These are phyloP conservation scores for Melanostoma mellinum DNA, from an alignment of 2,888 invertebrate species.

Conservation along the genomic window DNA sequence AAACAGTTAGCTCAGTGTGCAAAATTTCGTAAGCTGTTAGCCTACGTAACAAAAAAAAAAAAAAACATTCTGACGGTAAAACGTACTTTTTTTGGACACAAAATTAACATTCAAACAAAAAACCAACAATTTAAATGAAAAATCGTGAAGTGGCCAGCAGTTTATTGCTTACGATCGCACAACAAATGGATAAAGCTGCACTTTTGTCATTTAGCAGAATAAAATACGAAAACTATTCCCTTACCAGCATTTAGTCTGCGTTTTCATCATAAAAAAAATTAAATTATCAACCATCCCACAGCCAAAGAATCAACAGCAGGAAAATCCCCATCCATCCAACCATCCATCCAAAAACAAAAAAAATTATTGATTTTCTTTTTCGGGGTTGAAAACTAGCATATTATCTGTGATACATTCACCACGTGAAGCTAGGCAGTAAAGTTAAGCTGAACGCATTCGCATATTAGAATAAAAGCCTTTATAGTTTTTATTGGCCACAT, in stretches of 20 bases:
- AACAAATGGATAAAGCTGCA: slow-evolving; percentile 72
- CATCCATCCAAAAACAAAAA: background rate
- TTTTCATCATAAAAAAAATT: slow-evolving; percentile 4
- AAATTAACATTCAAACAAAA: slow-evolving; percentile 14
- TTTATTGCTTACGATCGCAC: slow-evolving; percentile 69
- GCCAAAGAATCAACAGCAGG: slow-evolving; percentile 44
- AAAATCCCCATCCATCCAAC: background rate
- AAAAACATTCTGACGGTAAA: slow-evolving; percentile 21
- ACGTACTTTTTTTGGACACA: slow-evolving; percentile 23
- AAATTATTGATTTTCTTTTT: slow-evolving; percentile 19
- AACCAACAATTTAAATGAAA: slow-evolving; percentile 64
- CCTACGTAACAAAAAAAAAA: slow-evolving; percentile 3
- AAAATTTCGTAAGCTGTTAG: slow-evolving; percentile 29
- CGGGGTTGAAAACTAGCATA: slow-evolving; percentile 37
- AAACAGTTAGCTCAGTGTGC: slow-evolving; percentile 47
- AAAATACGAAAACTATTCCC: slow-evolving; percentile 71
- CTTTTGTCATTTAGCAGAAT: slow-evolving; percentile 65
- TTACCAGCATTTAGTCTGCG: slow-evolving; percentile 59
- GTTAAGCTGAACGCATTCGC: slow-evolving; percentile 47
- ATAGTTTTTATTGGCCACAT: slow-evolving; percentile 29
- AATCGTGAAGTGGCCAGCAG: slow-evolving; percentile 59
- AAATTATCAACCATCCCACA: background rate
- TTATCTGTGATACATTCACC: slow-evolving; percentile 64
- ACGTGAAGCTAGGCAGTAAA: too few relatives aligned
- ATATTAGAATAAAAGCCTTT: slow-evolving; percentile 7